Percentiles rank a stretch among this genome's conserved stretches.
Conservation (phyloP, 1,140 invertebrate genomes). For the Prorops nasuta region DNA sequence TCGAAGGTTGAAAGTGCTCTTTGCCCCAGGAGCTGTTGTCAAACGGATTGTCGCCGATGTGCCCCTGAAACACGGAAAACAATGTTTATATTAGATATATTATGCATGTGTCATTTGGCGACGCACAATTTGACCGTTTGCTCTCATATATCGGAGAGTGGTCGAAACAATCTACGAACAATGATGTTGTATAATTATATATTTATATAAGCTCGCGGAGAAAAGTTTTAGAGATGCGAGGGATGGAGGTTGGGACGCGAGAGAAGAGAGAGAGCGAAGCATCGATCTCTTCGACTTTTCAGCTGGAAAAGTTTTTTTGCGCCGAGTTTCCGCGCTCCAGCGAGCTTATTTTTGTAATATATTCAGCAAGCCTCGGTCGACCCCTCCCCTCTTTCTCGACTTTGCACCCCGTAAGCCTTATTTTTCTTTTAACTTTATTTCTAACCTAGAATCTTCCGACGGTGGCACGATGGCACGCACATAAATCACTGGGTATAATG, state of each 20-base stretch:
- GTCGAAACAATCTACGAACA: no score
- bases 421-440: conserved; percentile 58
- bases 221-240: no score
- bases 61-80: conserved; percentile 42
- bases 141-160: no score
- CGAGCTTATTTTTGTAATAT: conserved; percentile 40
- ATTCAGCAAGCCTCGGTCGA: conserved; percentile 25
- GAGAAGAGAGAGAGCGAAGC: no score
- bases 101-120: no score
- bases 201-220: no score
- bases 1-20: conserved; percentile 52
- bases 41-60: conserved; percentile 55
- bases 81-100: no score
- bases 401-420: conserved; percentile 56
- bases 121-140: no score
- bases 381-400: conserved; percentile 27
- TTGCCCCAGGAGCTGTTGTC: conserved; percentile 55
- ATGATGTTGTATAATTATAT: no score
- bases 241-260: no score
- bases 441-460: conserved; percentile 50
- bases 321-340: conserved; percentile 1
- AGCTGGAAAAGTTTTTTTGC: conserved; percentile 2
- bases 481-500: conserved; percentile 57
- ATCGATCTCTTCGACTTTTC: not conserved
- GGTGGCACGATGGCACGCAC: conserved; percentile 42